These are phyloP conservation scores for Dicrurus megarhynchus DNA, from an alignment of 2,113 vertebrate genomes.

Conservation along the genomic window DNA sequence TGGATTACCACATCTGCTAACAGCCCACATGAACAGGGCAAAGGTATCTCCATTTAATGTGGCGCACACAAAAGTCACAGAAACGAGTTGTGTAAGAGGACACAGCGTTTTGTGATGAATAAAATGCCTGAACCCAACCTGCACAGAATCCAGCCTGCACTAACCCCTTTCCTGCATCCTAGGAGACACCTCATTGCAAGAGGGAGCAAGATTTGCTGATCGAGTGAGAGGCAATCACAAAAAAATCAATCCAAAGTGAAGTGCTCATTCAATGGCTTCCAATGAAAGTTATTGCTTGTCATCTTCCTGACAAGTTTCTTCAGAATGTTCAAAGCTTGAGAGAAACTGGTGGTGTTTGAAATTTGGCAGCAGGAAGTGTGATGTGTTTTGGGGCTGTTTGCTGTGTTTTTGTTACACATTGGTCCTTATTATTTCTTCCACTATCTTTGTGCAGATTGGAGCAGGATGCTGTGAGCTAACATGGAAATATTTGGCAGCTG, in stretches of 20 bases:
- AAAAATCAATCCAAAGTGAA: not conserved
- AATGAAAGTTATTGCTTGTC: not conserved
- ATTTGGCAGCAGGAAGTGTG: not conserved
- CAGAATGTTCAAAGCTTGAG: not conserved
- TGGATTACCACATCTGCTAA: not conserved
- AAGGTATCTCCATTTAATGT: not conserved
- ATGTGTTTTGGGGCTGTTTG: not conserved
- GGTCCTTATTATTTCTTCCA: not conserved
- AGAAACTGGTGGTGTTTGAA: not conserved
- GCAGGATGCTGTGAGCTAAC: not conserved
- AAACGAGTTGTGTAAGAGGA: not conserved
- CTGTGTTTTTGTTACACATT: not conserved
- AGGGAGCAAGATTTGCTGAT: not conserved
- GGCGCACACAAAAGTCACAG: rapidly evolving
- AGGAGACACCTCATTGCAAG: not conserved
- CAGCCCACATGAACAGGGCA: not conserved
- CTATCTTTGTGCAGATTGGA: not conserved
- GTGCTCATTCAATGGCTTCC: not conserved
- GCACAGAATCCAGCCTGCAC: not conserved
- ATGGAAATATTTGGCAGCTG: not conserved
- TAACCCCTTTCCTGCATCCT: not conserved
- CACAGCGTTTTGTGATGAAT: not conserved
- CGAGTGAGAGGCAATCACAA: not conserved
- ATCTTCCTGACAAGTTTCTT: not conserved
- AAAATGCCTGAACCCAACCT: not conserved